Evolutionary conservation across 1,140 invertebrate genomes (phyloP).

Genomic region (Choristoneura fumiferana): DNA sequence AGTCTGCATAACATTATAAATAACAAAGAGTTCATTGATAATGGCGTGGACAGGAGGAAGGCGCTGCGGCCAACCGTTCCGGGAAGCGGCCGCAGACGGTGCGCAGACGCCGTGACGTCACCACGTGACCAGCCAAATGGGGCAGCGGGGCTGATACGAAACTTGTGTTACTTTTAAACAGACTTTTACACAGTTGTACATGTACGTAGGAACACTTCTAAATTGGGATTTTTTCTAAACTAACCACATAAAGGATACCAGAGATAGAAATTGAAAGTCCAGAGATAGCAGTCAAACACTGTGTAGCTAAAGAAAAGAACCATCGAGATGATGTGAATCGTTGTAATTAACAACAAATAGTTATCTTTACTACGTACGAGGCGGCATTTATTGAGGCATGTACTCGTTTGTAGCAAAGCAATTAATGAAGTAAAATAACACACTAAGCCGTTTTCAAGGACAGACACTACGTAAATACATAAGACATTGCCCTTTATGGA

Average conservation of each 20-base stretch:
- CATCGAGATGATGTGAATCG: too few species aligned
- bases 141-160: conserved; percentile 46
- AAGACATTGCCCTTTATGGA: conserved; percentile 15
- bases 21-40: conserved; percentile 47
- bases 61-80: conserved; percentile 60
- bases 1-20: conserved; percentile 17
- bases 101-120: conserved; percentile 70
- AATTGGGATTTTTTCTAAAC: too few species aligned
- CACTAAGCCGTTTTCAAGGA: conserved; percentile 7
- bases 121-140: conserved; percentile 61
- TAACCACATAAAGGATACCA: too few species aligned
- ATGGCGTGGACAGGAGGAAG: conserved; percentile 49
- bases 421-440: not conserved
- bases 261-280: too few species aligned
- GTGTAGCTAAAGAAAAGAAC: too few species aligned
- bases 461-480: conserved; percentile 1
- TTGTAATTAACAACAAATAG: too few species aligned
- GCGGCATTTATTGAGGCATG: too few species aligned
- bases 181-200: too few species aligned
- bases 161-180: conserved; percentile 20
- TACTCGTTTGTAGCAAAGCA: too few species aligned
- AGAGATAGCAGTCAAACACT: too few species aligned
- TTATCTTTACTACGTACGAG: too few species aligned
- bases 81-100: conserved; percentile 66
- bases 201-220: too few species aligned